A percentile compares a stretch with the other conserved stretches of the same genome.
phyloP scores from a whole-genome alignment of 64 coral and sea anemone species.

The Montipora efflorescens region DNA sequence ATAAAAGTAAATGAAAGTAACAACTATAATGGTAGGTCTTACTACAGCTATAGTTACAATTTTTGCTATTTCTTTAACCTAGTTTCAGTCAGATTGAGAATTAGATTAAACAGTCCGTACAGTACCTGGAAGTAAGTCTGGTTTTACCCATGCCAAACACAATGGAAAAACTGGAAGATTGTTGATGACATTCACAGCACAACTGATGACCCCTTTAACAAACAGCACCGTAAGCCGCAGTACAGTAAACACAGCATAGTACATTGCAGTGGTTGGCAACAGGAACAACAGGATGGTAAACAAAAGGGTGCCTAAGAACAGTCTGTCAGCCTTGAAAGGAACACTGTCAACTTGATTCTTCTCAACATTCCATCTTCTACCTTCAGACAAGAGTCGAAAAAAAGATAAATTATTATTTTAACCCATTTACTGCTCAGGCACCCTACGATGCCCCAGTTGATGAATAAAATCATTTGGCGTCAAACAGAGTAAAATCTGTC shows the following conservation, averaged over 20 bases:
- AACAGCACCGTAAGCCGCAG: slow-evolving; percentile 79
- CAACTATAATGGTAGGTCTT: too few relatives aligned
- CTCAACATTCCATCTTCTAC: slow-evolving; percentile 92
- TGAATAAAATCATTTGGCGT: too few relatives aligned
- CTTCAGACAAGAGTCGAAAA: slow-evolving; percentile 28
- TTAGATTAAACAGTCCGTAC: not conserved
- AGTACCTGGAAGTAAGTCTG: slow-evolving; percentile 82
- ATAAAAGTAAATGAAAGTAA: too few relatives aligned
- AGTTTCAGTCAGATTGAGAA: not conserved
- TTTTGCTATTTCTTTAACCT: not conserved
- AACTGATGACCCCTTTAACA: slow-evolving; percentile 56
- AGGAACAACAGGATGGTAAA: slow-evolving; percentile 96
- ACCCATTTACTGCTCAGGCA: not conserved
- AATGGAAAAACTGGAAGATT: slow-evolving; percentile 81
- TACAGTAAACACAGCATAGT: slow-evolving; percentile 90
- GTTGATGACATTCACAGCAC: slow-evolving; percentile 57
- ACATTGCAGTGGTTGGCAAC: slow-evolving; percentile 85
- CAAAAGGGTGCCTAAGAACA: slow-evolving; percentile 86
- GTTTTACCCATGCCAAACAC: slow-evolving; percentile 32
- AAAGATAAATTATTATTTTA: not conserved
- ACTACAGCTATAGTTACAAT: not conserved
- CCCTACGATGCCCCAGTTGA: too few relatives aligned
- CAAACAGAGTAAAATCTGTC: too few relatives aligned
- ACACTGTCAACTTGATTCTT: slow-evolving; percentile 85
- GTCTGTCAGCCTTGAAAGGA: slow-evolving; percentile 85